phyloP scores from a whole-genome alignment of 2,113 vertebrate species.

The Tauraco erythrolophus region DNA sequence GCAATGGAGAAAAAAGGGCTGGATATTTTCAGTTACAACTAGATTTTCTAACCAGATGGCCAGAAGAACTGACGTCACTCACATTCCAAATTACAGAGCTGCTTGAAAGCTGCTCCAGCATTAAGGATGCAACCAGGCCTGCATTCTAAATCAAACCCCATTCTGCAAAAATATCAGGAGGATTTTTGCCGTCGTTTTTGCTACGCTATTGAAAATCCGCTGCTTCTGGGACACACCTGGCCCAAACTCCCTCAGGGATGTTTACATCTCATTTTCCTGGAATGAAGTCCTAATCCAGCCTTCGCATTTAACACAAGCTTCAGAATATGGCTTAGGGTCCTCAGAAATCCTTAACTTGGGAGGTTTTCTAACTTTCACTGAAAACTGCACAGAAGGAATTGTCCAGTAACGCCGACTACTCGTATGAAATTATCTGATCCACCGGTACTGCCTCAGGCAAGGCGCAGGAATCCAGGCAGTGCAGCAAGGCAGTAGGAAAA shows the following conservation, averaged over 20 bases:
- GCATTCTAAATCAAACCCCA: slow-evolving; percentile 17
- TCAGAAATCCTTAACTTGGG: background rate
- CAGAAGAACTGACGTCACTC: slow-evolving; percentile 74
- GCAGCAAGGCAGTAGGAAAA: background rate
- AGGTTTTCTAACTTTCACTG: background rate
- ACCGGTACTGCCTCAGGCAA: background rate
- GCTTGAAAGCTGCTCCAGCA: slow-evolving; percentile 60
- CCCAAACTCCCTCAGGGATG: background rate
- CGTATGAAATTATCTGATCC: background rate
- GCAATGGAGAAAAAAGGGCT: slow-evolving; percentile 71
- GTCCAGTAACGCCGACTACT: background rate
- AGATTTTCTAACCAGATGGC: slow-evolving; percentile 72
- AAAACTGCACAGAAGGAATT: background rate
- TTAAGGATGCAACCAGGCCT: slow-evolving; percentile 53
- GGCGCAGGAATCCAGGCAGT: background rate
- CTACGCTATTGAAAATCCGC: background rate
- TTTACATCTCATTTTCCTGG: background rate
- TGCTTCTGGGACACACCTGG: background rate
- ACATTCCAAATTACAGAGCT: slow-evolving; percentile 71
- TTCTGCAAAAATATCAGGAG: background rate
- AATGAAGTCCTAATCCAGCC: background rate
- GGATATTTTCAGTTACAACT: slow-evolving; percentile 73
- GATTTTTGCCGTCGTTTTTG: background rate
- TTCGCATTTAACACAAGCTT: background rate
- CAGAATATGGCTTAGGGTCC: background rate